Percentiles rank a stretch among this genome's conserved stretches.
These are phyloP conservation scores for Athalia cordata DNA, from an alignment of 2,888 invertebrate genomes.

Conservation along the genomic window DNA sequence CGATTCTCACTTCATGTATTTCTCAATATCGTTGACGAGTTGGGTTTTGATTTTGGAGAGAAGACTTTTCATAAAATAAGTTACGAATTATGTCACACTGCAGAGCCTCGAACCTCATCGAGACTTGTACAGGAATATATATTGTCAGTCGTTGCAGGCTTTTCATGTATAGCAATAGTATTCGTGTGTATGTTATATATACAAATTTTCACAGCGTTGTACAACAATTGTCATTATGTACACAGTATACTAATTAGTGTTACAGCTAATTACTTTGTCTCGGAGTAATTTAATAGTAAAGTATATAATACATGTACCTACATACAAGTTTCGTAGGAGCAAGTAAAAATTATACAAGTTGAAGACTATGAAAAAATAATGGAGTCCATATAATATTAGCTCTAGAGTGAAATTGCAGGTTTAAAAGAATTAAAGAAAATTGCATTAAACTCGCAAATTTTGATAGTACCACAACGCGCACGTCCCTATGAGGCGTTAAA, in stretches of 20 bases:
- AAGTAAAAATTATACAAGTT: slow-evolving; percentile 7
- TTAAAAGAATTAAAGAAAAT: no score
- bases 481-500: no score
- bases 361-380: background rate
- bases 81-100: slow-evolving; percentile 30
- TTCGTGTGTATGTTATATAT: background rate
- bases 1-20: no score
- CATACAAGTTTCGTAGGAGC: slow-evolving; percentile 20
- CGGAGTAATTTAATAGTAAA: background rate
- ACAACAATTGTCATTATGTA: slow-evolving; percentile 28
- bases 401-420: background rate
- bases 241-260: background rate
- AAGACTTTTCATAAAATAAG: background rate
- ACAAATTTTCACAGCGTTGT: slow-evolving; percentile 7
- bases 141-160: slow-evolving; percentile 25
- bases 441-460: no score
- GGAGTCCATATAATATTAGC: background rate
- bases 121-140: slow-evolving; percentile 16
- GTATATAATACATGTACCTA: slow-evolving; percentile 1
- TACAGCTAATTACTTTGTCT: slow-evolving; percentile 5
- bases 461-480: no score
- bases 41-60: slow-evolving; percentile 5
- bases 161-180: background rate
- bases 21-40: background rate
- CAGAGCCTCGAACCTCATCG: slow-evolving; percentile 13